Conservation (phyloP, 2,113 vertebrate species). For the Cinclus mexicanus region DNA sequence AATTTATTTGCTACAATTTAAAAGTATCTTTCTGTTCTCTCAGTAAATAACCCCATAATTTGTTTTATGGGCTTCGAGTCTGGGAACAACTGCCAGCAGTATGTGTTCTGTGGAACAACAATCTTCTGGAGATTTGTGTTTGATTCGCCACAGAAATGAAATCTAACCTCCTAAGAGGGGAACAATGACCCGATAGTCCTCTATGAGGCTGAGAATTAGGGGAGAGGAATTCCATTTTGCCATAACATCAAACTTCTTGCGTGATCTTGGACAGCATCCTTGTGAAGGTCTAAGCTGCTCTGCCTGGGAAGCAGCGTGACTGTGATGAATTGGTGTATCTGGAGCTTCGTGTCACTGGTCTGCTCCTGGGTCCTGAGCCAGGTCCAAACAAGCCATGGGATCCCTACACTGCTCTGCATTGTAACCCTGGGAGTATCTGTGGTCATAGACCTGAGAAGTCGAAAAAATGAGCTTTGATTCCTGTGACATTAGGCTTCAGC, state of each 20-base stretch:
- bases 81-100: slow-evolving; percentile 9
- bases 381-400: background rate
- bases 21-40: background rate
- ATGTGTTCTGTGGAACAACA: background rate
- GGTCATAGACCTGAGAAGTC: background rate
- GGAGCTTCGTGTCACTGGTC: background rate
- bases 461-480: background rate
- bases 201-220: background rate
- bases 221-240: background rate
- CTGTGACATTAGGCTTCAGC: background rate
- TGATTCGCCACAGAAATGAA: slow-evolving; percentile 40
- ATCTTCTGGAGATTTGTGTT: background rate
- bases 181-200: background rate
- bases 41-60: background rate
- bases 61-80: background rate
- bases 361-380: background rate
- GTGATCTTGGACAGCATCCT: background rate
- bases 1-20: background rate
- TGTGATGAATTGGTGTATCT: background rate
- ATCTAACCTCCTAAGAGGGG: background rate
- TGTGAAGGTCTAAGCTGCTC: background rate
- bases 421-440: background rate
- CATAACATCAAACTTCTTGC: background rate
- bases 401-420: too few relatives aligned
- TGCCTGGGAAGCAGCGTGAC: background rate